These are phyloP conservation scores for Myotis myotis DNA, from an alignment of 2,797 vertebrate genomes.

Conservation along the genomic window DNA sequence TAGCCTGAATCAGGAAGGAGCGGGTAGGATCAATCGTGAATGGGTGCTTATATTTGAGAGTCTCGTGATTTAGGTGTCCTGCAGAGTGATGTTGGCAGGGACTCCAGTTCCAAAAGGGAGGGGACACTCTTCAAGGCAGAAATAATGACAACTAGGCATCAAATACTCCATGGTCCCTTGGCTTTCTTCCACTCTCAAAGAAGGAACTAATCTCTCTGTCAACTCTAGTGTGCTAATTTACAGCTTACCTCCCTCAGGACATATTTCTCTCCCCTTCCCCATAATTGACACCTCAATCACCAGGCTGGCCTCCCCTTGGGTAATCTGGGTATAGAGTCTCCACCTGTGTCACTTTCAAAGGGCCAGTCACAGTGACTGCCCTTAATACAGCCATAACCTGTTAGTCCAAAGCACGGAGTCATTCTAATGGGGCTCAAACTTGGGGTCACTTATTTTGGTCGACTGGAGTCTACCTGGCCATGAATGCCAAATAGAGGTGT, in stretches of 20 bases:
- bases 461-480: neutral
- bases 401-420: neutral
- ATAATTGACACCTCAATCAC: constrained; percentile 61
- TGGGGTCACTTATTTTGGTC: neutral
- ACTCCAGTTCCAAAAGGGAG: neutral
- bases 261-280: constrained; percentile 66
- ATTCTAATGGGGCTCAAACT: constrained; percentile 2
- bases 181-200: constrained; percentile 71
- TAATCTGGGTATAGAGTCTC: constrained; percentile 8
- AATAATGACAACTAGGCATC: constrained; percentile 57
- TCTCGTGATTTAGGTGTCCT: constrained; percentile 25
- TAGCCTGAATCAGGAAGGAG: constrained; percentile 44
- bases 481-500: neutral
- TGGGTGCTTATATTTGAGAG: constrained; percentile 21
- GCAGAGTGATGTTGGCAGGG: constrained; percentile 22
- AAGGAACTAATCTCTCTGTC: constrained; percentile 68
- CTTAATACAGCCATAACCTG: neutral
- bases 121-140: neutral
- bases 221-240: constrained; percentile 74
- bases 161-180: neutral
- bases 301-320: constrained; percentile 42
- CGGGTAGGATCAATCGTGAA: neutral
- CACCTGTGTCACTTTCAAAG: constrained; percentile 41
- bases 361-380: neutral
- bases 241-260: constrained; percentile 59